A percentile compares a stretch with the other conserved stretches of the same genome.
These are phyloP conservation scores for Limnephilus lunatus DNA, from an alignment of 2,888 invertebrate genomes.

Conservation along the genomic window DNA sequence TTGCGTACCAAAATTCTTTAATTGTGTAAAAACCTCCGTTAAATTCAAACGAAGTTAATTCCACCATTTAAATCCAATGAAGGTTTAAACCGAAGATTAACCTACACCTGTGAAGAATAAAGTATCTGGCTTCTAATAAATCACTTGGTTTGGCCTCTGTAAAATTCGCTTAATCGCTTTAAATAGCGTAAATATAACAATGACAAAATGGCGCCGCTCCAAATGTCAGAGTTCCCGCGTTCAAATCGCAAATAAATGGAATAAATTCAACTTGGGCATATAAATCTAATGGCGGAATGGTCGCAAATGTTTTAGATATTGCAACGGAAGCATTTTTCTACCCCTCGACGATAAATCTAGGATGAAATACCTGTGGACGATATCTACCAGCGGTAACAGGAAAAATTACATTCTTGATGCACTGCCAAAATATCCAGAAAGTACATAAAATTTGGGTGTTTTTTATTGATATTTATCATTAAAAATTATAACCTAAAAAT, in stretches of 20 bases:
- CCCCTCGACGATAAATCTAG: background rate
- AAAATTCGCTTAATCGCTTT: background rate
- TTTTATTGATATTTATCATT: no score
- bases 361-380: background rate
- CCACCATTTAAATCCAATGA: background rate
- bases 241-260: slow-evolving; percentile 26
- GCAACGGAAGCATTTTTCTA: background rate
- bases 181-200: background rate
- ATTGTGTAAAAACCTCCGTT: background rate
- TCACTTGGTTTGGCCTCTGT: background rate
- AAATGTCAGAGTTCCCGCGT: slow-evolving; percentile 16
- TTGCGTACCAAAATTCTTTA: background rate
- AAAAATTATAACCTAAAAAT: no score
- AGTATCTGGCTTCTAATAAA: background rate
- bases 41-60: background rate
- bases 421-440: background rate
- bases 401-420: background rate
- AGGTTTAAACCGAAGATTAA: background rate
- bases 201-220: background rate
- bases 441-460: no score
- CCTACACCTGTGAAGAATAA: background rate
- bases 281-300: slow-evolving; percentile 25
- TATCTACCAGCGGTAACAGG: background rate
- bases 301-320: slow-evolving; percentile 28
- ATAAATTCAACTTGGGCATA: background rate